These are phyloP conservation scores for Campylomormyrus numenius DNA, from an alignment of 2,113 vertebrate species.

Conservation along the genomic window DNA sequence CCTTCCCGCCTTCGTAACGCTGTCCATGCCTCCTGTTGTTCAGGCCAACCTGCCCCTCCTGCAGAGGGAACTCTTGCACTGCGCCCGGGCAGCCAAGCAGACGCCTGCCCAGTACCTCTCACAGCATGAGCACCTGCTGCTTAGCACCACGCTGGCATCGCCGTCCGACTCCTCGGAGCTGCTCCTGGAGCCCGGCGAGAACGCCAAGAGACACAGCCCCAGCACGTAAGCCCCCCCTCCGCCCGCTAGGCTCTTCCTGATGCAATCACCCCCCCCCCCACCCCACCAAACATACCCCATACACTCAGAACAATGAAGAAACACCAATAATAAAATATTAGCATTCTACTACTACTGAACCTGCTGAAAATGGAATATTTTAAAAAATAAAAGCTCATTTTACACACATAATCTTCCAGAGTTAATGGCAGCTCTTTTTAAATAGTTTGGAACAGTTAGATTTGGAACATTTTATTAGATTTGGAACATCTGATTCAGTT, in stretches of 20 bases:
- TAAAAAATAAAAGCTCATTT: neutral
- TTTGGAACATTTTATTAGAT: neutral
- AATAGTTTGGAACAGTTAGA: neutral
- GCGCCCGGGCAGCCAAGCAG: slow-evolving; percentile 93
- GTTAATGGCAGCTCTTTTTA: neutral
- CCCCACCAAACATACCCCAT: neutral
- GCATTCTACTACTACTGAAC: neutral
- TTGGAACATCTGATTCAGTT: neutral
- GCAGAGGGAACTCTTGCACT: slow-evolving; percentile 92
- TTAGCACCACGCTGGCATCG: slow-evolving; percentile 82
- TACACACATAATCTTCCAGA: neutral
- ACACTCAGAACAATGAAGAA: neutral
- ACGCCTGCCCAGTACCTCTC: slow-evolving; percentile 96
- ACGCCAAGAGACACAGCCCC: slow-evolving; percentile 83
- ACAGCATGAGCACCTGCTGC: slow-evolving; percentile 92
- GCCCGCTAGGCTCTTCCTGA: neutral
- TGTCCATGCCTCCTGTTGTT: neutral
- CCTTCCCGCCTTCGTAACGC: neutral
- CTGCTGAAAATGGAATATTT: neutral
- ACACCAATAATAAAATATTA: neutral
- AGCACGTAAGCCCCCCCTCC: slow-evolving; percentile 63
- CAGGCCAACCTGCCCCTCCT: slow-evolving; percentile 94
- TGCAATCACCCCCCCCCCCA: neutral
- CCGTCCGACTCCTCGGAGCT: slow-evolving; percentile 87
- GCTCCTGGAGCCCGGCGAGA: slow-evolving; percentile 81